Evolutionary conservation across 2,888 invertebrate species (phyloP), one percentile per base, ranked within the genome.

Genomic region (Ornithoptera alexandrae): DNA sequence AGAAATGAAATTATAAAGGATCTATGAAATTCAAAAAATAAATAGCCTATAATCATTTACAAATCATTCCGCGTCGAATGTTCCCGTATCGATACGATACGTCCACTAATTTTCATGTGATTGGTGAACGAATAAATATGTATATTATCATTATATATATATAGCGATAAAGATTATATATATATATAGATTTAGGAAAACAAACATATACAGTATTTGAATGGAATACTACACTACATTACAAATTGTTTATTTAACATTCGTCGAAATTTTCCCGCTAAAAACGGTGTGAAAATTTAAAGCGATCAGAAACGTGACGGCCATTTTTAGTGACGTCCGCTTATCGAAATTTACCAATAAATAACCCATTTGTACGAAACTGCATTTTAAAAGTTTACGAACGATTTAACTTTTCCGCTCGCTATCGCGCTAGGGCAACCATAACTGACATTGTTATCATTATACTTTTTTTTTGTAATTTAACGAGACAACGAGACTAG

Each of bases 351-450:
- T 85, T 84, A 84, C 79, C 83, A 86, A 86, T 87, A 85, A 82
- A 84, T 82, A 83, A 84, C 80, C 81, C 78, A 81, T 83, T 86
- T 83, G 79, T 80, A 79, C 79, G 79, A 84, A 86, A 88, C 81
- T 87, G 88, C 88, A 88, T 87, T 86, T 79, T 81, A 82, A 81
- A 75, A 72, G 79, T 85, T 85, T 79, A 84, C 87, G 81, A 81
- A 77, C 89, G 86, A 91, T 90, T 91, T 86, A 90, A 90, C 90
- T 88, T 82, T 80, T 85, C 88, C 87, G 87, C 88, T 79, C 72
- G 78, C 72, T 76, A 78, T 77, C 81, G n/a, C 3, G 42, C 7
- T 67, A 67, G 67, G 63, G 64, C 46, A n/a, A 59, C 67, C 60
- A 64, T 18, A 58, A 58, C 53, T 53, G 1, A 18, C n/a, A n/a